Percentiles rank a stretch among this genome's conserved stretches.
These are phyloP conservation scores for Microplitis manilae DNA, from an alignment of 2,888 invertebrate species.

Conservation along the genomic window DNA sequence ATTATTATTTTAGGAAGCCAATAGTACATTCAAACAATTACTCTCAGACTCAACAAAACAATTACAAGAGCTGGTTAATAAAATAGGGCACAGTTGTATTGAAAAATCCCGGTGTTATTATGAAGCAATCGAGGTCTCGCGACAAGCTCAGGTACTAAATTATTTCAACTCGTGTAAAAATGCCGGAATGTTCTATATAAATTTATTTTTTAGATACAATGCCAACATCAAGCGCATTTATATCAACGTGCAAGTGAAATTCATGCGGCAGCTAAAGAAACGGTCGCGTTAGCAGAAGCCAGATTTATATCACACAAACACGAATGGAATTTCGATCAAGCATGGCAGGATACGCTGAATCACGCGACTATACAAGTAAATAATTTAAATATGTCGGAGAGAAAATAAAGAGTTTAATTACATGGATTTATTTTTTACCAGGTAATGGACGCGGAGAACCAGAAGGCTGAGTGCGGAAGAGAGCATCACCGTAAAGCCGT, in stretches of 20 bases:
- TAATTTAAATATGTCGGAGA: not conserved
- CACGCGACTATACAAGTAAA: slow-evolving; percentile 92
- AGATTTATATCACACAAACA: slow-evolving; percentile 81
- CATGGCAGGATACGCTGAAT: slow-evolving; percentile 98
- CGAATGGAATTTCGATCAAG: slow-evolving; percentile 93
- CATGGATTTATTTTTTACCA: slow-evolving; percentile 59
- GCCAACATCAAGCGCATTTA: slow-evolving; percentile 91
- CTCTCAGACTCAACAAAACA: slow-evolving; percentile 88
- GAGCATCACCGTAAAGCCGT: slow-evolving; percentile 88
- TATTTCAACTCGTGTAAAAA: not conserved
- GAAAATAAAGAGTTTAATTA: not conserved
- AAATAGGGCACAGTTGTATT: slow-evolving; percentile 85
- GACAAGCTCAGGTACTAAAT: slow-evolving; percentile 77
- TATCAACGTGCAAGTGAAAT: slow-evolving; percentile 93
- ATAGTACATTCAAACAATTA: slow-evolving; percentile 90
- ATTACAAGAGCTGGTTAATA: slow-evolving; percentile 84
- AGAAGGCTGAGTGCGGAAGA: slow-evolving; percentile 89
- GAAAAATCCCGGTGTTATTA: slow-evolving; percentile 93
- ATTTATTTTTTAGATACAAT: slow-evolving; percentile 75
- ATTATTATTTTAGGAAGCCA: slow-evolving; percentile 81
- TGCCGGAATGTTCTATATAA: not conserved
- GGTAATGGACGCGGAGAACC: slow-evolving; percentile 94
- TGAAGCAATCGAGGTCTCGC: slow-evolving; percentile 85
- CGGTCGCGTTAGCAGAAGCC: slow-evolving; percentile 91
- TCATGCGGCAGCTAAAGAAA: slow-evolving; percentile 94